Evolutionary conservation across 1,140 invertebrate genomes (phyloP).

Genomic region (Penaeus chinensis): DNA sequence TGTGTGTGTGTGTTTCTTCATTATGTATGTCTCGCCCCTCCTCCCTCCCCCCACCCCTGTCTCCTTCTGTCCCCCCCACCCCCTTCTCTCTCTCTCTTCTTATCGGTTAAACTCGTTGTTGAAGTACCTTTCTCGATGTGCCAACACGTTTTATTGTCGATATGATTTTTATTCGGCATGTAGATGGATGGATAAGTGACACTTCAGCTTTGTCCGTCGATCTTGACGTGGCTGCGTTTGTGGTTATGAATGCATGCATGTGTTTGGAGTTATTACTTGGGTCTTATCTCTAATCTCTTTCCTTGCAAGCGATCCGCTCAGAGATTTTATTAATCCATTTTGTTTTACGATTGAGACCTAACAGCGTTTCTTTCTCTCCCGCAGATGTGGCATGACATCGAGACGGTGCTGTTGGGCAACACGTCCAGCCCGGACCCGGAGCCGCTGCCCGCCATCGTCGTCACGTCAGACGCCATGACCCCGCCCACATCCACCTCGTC

Average conservation of each 20-base stretch:
- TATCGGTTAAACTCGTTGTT: neutral
- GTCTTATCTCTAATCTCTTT: neutral
- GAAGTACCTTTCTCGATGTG: no score
- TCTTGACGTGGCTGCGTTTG: no score
- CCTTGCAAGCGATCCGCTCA: neutral
- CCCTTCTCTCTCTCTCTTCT: neutral
- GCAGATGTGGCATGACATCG: slow-evolving; percentile 64
- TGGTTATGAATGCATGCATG: no score
- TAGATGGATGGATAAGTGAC: no score
- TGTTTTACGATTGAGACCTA: neutral
- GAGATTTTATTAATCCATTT: neutral
- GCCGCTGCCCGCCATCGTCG: neutral
- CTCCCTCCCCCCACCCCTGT: neutral
- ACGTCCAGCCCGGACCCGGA: slow-evolving; percentile 29
- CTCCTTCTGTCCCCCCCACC: neutral
- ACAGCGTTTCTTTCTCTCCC: slow-evolving; percentile 5
- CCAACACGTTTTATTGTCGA: no score
- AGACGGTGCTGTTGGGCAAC: slow-evolving; percentile 61
- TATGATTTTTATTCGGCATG: no score
- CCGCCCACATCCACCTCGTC: slow-evolving; percentile 36
- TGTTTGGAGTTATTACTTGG: no score
- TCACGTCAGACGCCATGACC: neutral
- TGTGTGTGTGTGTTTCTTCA: no score
- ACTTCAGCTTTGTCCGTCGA: no score
- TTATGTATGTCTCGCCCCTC: no score